Conservation (phyloP, 2,113 vertebrate genomes). For the Helogale parvula region DNA sequence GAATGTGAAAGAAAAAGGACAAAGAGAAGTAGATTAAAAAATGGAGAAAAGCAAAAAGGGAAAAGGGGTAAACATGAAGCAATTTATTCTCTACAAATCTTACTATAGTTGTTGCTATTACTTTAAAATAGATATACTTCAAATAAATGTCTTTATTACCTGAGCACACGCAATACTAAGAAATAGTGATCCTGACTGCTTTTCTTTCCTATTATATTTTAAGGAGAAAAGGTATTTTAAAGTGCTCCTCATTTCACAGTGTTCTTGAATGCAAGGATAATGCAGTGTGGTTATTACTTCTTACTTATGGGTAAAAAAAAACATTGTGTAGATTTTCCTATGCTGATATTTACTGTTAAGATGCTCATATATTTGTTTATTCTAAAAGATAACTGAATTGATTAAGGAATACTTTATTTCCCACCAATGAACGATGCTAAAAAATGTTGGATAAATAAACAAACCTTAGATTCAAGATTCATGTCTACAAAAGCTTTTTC, state of each 20-base stretch:
- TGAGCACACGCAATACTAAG: not conserved
- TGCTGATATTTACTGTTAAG: not conserved
- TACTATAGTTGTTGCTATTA: not conserved
- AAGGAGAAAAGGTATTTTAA: constrained; percentile 11
- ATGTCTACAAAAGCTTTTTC: not conserved
- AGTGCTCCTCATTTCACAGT: not conserved
- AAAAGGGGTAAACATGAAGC: not conserved
- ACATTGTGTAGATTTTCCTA: constrained; percentile 29
- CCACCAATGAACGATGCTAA: not conserved
- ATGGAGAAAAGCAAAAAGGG: not conserved
- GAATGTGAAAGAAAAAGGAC: not conserved
- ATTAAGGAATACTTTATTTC: not conserved
- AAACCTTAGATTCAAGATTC: not conserved
- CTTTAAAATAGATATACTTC: not conserved
- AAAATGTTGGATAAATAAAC: constrained; percentile 26
- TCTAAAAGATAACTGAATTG: constrained; percentile 45
- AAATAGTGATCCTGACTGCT: not conserved
- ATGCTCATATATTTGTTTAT: constrained; percentile 19
- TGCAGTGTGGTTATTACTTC: not conserved
- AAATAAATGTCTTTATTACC: constrained; percentile 21
- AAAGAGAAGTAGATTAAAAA: not conserved
- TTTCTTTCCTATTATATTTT: constrained; percentile 39
- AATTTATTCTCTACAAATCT: not conserved
- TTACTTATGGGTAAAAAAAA: not conserved
- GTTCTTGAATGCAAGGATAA: constrained; percentile 14